Base-by-base conservation (phyloP, 2,113 vertebrate genomes). In the Manacus vitellinus region DNA sequence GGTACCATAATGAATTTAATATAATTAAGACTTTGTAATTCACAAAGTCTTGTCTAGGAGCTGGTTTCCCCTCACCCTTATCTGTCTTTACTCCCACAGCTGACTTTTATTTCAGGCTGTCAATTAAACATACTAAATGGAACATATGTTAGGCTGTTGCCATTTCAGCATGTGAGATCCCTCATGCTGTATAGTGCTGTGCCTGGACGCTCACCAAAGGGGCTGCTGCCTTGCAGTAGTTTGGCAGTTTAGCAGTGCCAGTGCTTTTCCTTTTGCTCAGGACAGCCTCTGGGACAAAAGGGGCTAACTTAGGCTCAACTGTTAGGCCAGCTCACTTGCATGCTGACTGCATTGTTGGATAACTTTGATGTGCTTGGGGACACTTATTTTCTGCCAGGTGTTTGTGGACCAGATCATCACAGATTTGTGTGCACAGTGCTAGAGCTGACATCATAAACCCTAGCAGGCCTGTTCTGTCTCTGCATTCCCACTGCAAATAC, bases 61-160 rank as follows among this genome's bases (percentile, higher is more conserved):
- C 39, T 89, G 86, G 39, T 91, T 89, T 59, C 39, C 47, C 67
- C 59, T 49, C 49, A 52, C 80, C 58, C 44, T 25, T 82, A 89
- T 68, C 67, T 82, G 47, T 91, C 86, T 93, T 88, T 82, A 75
- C 41, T 97, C 95, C 46, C 74, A 78, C 76, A 43, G 94, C 51
- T 80, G 90, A 92, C 52, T 97, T 91, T 96, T 95, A 77, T 94
- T 94, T 95, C 92, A 96, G 87, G 61, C 96, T 97, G 93, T 96
- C 91, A 89, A 10, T 94, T 91, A 95, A 96, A 88, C 63, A 23
- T 41, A 10, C 55, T 95, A 66, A 67, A 66, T 92, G 86, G 66
- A 89, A 44, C 77, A 39, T 61, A 52, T 86, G 81, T 85, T 95
- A 92, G 90, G 86, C 91, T 93, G 41, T 88, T 96, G 97, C 92